Percentiles rank a stretch among this genome's conserved stretches.
Conservation (phyloP, 2,888 invertebrate genomes). For the Arctia plantaginis region DNA sequence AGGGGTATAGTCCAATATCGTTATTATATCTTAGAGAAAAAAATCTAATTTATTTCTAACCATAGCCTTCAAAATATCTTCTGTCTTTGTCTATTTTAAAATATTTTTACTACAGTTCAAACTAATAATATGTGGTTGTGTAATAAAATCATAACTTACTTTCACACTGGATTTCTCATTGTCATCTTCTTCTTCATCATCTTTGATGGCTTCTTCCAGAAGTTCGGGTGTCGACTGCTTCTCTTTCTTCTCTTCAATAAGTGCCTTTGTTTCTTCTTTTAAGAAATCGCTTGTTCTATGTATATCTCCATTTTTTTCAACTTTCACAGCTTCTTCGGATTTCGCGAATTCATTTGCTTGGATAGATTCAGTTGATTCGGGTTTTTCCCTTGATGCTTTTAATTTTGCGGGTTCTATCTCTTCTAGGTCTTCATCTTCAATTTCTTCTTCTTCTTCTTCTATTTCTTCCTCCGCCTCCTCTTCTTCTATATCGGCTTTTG, state of each 20-base stretch:
- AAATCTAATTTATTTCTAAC: neutral
- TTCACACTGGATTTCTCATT: conserved; percentile 76
- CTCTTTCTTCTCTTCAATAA: conserved; percentile 59
- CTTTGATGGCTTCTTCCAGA: conserved; percentile 74
- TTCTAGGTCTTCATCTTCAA: conserved; percentile 29
- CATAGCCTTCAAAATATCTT: neutral
- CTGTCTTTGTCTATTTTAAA: neutral
- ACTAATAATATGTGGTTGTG: neutral
- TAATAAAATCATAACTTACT: conserved; percentile 60
- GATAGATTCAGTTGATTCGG: conserved; percentile 39
- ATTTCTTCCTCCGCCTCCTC: neutral
- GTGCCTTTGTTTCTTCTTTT: conserved; percentile 56
- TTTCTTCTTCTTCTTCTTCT: conserved; percentile 14
- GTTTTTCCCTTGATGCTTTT: conserved; percentile 24
- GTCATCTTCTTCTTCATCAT: conserved; percentile 63
- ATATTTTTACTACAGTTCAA: neutral
- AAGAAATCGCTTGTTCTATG: conserved; percentile 70
- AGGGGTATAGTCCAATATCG: neutral
- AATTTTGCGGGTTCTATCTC: conserved; percentile 28
- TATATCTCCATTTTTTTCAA: conserved; percentile 60
- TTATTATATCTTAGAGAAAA: neutral
- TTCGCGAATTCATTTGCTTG: conserved; percentile 54
- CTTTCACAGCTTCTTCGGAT: conserved; percentile 55
- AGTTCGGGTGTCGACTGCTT: conserved; percentile 72
- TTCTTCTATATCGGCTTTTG: conserved; percentile 2